A percentile compares a stretch with the other conserved stretches of the same genome.
phyloP scores from a whole-genome alignment of 2,113 vertebrate species.

The Mobula birostris region DNA sequence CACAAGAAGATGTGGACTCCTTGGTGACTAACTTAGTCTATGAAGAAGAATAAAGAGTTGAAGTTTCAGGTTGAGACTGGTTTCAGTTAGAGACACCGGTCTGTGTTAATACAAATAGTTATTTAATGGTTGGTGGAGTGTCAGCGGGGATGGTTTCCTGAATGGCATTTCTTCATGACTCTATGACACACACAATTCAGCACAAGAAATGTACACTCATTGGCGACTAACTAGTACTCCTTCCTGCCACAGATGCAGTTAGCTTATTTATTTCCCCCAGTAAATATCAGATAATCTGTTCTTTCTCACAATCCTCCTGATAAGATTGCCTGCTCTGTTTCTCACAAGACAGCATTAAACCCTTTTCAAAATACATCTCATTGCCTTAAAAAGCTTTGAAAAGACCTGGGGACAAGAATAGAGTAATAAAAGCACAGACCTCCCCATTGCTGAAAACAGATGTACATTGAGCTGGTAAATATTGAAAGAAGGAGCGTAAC shows the following conservation, averaged over 20 bases:
- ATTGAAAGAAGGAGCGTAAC: not conserved
- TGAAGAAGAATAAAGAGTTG: too few relatives aligned
- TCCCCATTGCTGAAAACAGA: not conserved
- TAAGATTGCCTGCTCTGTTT: not conserved
- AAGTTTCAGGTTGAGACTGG: too few relatives aligned
- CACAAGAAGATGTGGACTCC: too few relatives aligned
- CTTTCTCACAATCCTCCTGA: not conserved
- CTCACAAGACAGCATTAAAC: not conserved
- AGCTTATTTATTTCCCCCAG: not conserved
- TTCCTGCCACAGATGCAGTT: not conserved
- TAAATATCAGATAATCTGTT: not conserved
- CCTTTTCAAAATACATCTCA: not conserved
- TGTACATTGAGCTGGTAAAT: not conserved
- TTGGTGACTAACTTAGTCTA: too few relatives aligned
- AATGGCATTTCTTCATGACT: too few relatives aligned
- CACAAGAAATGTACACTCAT: not conserved
- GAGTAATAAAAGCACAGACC: not conserved
- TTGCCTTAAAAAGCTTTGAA: not conserved
- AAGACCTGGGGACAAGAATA: not conserved
- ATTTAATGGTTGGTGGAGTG: too few relatives aligned
- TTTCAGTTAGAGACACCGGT: too few relatives aligned
- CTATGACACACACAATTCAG: not conserved
- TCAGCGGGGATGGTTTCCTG: too few relatives aligned
- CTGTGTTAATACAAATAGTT: too few relatives aligned
- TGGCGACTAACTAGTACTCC: not conserved